Conservation (phyloP, 2,797 vertebrate species). For the Megalops cyprinoides region DNA sequence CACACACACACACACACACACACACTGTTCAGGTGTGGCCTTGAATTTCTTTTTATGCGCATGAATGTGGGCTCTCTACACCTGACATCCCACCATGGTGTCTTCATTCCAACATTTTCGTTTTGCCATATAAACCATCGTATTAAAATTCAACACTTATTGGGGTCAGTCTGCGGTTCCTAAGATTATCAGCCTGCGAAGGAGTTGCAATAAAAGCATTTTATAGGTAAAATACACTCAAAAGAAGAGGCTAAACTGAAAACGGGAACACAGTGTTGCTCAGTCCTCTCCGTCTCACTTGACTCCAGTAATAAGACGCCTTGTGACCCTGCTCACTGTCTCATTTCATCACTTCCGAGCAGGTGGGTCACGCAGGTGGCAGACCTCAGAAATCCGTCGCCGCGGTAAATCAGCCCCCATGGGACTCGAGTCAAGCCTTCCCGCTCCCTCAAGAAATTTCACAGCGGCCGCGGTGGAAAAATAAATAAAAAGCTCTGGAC, state of each 20-base stretch:
- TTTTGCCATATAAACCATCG: no score
- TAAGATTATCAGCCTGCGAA: not conserved
- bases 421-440: not conserved
- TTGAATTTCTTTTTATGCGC: not conserved
- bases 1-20: not conserved
- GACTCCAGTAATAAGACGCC: not conserved
- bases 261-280: not conserved
- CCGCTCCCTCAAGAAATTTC: not conserved
- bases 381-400: not conserved
- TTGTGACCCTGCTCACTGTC: not conserved
- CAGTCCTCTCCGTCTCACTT: not conserved
- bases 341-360: not conserved
- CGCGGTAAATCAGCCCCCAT: not conserved
- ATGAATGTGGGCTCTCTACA: not conserved
- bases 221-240: not conserved
- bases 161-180: no score
- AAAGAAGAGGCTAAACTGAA: not conserved
- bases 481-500: no score
- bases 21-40: not conserved
- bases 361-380: constrained; percentile 2
- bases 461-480: not conserved
- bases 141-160: no score
- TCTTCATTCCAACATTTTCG: not conserved
- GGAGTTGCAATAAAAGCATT: not conserved
- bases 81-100: not conserved